These are phyloP conservation scores for Caenorhabditis sp. DNA, from an alignment of 2,888 invertebrate genomes.

Conservation along the genomic window DNA sequence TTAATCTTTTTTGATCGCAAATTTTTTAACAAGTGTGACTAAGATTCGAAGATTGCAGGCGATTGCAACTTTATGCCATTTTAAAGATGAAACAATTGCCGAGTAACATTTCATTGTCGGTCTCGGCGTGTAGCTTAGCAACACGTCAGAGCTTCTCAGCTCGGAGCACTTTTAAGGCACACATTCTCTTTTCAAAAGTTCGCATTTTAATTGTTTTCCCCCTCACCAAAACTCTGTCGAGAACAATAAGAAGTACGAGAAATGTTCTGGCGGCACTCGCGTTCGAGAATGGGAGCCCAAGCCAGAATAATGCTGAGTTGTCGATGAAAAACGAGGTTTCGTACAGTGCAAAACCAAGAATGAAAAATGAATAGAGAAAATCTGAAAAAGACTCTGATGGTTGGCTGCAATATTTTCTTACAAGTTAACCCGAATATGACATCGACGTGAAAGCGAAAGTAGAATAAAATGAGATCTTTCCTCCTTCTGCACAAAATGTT, in stretches of 20 bases:
- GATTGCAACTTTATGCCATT: too few species aligned
- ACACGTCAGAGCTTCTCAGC: too few species aligned
- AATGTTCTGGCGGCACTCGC: constrained; percentile 40
- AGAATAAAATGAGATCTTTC: constrained; percentile 33
- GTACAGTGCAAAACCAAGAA: constrained; percentile 23
- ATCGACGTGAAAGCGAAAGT: constrained; percentile 39
- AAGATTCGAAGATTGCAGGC: too few species aligned
- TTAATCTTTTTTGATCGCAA: too few species aligned
- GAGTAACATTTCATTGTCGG: too few species aligned
- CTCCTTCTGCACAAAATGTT: constrained; percentile 5
- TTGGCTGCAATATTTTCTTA: not conserved
- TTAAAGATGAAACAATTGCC: too few species aligned
- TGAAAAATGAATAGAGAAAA: constrained; percentile 43
- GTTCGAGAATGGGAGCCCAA: constrained; percentile 40
- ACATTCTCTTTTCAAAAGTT: too few species aligned
- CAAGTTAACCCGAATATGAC: constrained; percentile 38
- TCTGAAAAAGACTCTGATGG: not conserved
- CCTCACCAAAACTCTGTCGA: constrained; percentile 31
- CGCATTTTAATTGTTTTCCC: too few species aligned
- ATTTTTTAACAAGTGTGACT: too few species aligned
- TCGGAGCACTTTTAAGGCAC: too few species aligned
- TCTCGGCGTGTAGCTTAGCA: too few species aligned
- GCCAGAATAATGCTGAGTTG: constrained; percentile 27
- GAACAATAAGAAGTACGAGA: constrained; percentile 23
- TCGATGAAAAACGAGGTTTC: constrained; percentile 29